A percentile compares a stretch with the other conserved stretches of the same genome.
Conservation (phyloP, 2,113 vertebrate species). For the Anguilla japonica region DNA sequence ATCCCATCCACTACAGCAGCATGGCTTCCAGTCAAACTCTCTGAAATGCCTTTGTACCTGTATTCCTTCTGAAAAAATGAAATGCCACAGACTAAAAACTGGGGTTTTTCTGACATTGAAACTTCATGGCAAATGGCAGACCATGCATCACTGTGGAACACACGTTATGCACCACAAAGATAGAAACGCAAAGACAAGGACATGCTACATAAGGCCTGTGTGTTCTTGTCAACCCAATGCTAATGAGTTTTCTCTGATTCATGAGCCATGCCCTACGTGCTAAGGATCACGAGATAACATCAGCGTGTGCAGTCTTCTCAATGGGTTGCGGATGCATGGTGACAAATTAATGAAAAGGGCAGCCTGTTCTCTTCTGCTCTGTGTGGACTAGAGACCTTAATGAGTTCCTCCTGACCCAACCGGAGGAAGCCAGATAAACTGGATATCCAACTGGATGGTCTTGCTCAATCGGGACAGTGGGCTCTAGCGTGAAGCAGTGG, state of each 20-base stretch:
- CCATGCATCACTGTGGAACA: neutral
- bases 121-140: neutral
- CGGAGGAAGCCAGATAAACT: neutral
- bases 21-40: neutral
- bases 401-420: neutral
- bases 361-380: neutral
- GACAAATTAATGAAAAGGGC: neutral
- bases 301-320: neutral
- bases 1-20: neutral
- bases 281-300: neutral
- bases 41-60: neutral
- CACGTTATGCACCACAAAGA: neutral
- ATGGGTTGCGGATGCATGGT: neutral
- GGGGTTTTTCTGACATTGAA: neutral
- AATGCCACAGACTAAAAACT: neutral
- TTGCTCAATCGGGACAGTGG: neutral
- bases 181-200: neutral
- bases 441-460: neutral
- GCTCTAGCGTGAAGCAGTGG: neutral
- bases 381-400: neutral
- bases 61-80: neutral
- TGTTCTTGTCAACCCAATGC: neutral
- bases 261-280: neutral
- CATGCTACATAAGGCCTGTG: neutral
- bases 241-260: neutral